Conservation (phyloP, 2,888 invertebrate species). For the Bunonema sp. region DNA sequence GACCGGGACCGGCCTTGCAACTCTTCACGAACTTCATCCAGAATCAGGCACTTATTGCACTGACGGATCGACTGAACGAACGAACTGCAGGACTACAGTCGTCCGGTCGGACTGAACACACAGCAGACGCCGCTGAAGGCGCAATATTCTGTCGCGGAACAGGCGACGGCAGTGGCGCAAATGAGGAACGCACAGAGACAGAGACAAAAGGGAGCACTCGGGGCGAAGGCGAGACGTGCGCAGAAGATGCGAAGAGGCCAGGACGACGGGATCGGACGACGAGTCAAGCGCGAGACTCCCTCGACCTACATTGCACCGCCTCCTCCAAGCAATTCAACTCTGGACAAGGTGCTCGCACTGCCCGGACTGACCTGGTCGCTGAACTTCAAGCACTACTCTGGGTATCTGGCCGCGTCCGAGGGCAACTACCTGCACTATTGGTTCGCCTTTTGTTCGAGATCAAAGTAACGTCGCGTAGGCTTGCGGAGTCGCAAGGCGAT, state of each 20-base stretch:
- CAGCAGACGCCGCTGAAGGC: not conserved
- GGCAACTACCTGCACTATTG: constrained; percentile 47
- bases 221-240: too few species aligned
- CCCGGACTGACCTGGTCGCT: constrained; percentile 30
- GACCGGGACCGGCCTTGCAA: constrained; percentile 64
- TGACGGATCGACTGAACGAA: too few species aligned
- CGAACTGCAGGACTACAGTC: too few species aligned
- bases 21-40: constrained; percentile 56
- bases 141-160: not conserved
- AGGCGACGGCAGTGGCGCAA: constrained; percentile 6
- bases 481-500: constrained; percentile 24
- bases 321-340: constrained; percentile 6
- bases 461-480: constrained; percentile 3
- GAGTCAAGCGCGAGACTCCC: too few species aligned
- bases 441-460: constrained; percentile 16
- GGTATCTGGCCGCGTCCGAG: constrained; percentile 37
- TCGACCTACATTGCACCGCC: too few species aligned
- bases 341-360: constrained; percentile 14
- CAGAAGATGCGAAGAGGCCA: too few species aligned
- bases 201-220: too few species aligned
- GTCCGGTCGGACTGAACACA: too few species aligned
- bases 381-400: constrained; percentile 48
- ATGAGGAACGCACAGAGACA: too few species aligned
- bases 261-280: too few species aligned
- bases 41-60: too few species aligned